Evolutionary conservation across 37 sponge, comb jelly and placozoan genomes (phyloP).

Genomic region (Haliclona indistincta): DNA sequence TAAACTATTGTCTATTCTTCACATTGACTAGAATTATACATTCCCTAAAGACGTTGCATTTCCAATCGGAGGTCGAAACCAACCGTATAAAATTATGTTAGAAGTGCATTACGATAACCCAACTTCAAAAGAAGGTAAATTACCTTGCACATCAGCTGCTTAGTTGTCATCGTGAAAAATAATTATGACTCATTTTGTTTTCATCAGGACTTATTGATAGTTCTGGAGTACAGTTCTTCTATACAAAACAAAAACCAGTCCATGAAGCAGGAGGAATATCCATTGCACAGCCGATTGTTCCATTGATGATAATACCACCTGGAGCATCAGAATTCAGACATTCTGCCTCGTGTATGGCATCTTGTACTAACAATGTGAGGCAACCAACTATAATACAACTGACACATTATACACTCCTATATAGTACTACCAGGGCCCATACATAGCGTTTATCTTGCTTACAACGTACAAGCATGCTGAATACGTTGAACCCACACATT

Average conservation of each 20-base stretch:
- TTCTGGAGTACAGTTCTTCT: neutral
- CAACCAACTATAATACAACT: too few relatives aligned
- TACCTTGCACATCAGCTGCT: too few relatives aligned
- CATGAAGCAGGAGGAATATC: neutral
- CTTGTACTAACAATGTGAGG: neutral
- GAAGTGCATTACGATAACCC: slow-evolving; percentile 81
- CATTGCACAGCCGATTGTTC: neutral
- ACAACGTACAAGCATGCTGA: too few relatives aligned
- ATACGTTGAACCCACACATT: too few relatives aligned
- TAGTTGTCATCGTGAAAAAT: too few relatives aligned
- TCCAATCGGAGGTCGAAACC: slow-evolving; percentile 64
- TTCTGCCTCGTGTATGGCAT: neutral
- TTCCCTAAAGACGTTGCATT: slow-evolving; percentile 58
- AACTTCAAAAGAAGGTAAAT: too few relatives aligned
- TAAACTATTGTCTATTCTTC: too few relatives aligned
- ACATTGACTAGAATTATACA: slow-evolving; percentile 57
- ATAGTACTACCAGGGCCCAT: too few relatives aligned
- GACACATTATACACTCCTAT: too few relatives aligned
- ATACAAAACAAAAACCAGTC: neutral
- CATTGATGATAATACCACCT: neutral
- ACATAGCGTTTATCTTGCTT: too few relatives aligned
- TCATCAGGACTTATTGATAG: neutral
- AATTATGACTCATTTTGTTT: too few relatives aligned
- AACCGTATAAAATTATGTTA: slow-evolving; percentile 26
- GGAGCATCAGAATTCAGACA: neutral